phyloP scores from a whole-genome alignment of 1,140 invertebrate species.

The Geopemphigus sp. region DNA sequence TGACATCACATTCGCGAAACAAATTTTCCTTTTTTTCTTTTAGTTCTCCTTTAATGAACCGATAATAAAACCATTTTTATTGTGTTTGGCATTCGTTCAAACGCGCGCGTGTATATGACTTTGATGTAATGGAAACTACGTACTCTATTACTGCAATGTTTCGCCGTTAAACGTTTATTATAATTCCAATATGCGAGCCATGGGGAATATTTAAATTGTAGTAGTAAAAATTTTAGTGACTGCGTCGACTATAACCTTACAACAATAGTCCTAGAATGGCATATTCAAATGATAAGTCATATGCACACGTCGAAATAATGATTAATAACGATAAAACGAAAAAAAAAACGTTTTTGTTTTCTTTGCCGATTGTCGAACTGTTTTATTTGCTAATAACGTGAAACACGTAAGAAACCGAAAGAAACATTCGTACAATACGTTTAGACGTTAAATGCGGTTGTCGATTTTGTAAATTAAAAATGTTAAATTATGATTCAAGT shows the following conservation, averaged over 20 bases:
- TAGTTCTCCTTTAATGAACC: conserved; percentile 29
- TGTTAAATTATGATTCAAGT: too few relatives aligned
- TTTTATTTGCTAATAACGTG: too few relatives aligned
- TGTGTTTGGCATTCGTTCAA: conserved; percentile 45
- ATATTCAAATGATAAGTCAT: conserved; percentile 5
- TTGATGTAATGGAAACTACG: conserved; percentile 33
- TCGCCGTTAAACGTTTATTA: conserved; percentile 18
- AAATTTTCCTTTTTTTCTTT: conserved; percentile 6
- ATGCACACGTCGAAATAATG: conserved; percentile 14
- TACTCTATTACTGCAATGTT: conserved; percentile 1
- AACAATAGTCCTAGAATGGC: conserved; percentile 7
- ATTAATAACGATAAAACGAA: neutral
- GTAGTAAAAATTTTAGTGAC: conserved; percentile 17
- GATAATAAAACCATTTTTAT: conserved; percentile 42
- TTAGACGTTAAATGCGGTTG: too few relatives aligned
- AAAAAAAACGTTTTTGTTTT: conserved; percentile 7
- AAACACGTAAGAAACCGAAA: too few relatives aligned
- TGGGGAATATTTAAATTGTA: conserved; percentile 7
- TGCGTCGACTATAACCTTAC: neutral
- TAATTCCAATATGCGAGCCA: conserved; percentile 18
- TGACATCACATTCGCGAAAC: conserved; percentile 34
- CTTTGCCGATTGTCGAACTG: neutral
- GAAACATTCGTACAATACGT: too few relatives aligned
- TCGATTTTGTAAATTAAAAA: too few relatives aligned
- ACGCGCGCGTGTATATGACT: neutral